Evolutionary conservation across 2,888 invertebrate species (phyloP), one percentile per base, ranked within the genome.

Genomic region (Operophtera brumata): DNA sequence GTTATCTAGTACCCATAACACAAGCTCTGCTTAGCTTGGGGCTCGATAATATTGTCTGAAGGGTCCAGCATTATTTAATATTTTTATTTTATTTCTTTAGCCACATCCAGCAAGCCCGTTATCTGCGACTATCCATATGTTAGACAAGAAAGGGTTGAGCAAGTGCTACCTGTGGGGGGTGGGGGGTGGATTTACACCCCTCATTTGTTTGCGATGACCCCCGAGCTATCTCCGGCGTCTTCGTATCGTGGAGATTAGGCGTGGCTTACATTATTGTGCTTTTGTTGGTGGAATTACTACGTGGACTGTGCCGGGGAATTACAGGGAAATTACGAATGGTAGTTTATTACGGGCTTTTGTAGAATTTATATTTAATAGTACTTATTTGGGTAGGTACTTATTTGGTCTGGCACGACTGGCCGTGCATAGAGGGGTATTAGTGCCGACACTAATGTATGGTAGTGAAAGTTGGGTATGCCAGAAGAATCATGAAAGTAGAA

Each of bases 141-240:
- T 87, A 86, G 81, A 83, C 77, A 85, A 86, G 86, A 86, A 87
- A 88, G 87, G 88, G 87, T 87, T 86, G 81, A 84, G 86, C 80
- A 82, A 80, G 81, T 78, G 73, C 79, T 82, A 84, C 84, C 84
- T 59, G 67, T 65, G 67, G 71, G 67, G 71, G 66, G 65, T 54
- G 48, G 47, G 77, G 82, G 84, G 86, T 80, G 91, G 91, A 91
- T 91, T 92, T 91, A 92, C 91, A 88, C 92, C 89, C 92, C 92
- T 92, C 92, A 92, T 92, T 92, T 92, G 92, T 92, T 92, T 92
- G 92, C 91, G 91, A 92, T 92, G 92, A 92, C 92, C 92, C 91
- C 88, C 80, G 67, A 82, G 81, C 77, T 86, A 85, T 86, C 85
- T 85, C 68, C 75, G 76, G 77, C 81, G 81, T 77, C 75, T 83